Conservation (phyloP, 2,113 vertebrate genomes). For the Caranx ignobilis region DNA sequence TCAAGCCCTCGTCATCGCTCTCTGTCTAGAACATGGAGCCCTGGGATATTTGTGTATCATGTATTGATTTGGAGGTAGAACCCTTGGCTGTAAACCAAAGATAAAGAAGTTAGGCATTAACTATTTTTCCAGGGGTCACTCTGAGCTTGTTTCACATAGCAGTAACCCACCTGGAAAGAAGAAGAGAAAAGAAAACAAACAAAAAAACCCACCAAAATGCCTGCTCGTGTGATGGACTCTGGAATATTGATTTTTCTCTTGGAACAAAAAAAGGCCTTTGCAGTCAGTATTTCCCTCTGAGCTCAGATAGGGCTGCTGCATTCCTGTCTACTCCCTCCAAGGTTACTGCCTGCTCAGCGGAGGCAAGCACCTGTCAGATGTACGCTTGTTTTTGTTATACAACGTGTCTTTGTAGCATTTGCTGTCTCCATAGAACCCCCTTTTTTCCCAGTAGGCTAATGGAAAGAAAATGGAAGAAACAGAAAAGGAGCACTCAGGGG, state of each 20-base stretch:
- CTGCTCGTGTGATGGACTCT: slow-evolving; percentile 78
- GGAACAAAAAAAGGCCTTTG: slow-evolving; percentile 69
- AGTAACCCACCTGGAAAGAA: slow-evolving; percentile 56
- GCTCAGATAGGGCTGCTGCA: slow-evolving; percentile 75
- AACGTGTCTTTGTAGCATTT: slow-evolving; percentile 68
- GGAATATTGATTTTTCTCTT: slow-evolving; percentile 83
- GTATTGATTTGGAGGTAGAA: slow-evolving; percentile 87
- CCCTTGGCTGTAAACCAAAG: slow-evolving; percentile 82
- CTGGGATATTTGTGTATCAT: slow-evolving; percentile 82
- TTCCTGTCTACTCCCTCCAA: slow-evolving; percentile 84
- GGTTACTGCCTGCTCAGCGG: slow-evolving; percentile 74
- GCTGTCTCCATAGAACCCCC: slow-evolving; percentile 33
- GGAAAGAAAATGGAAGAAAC: slow-evolving; percentile 39
- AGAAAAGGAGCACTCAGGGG: slow-evolving; percentile 19
- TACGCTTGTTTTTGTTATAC: slow-evolving; percentile 69
- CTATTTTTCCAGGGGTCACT: slow-evolving; percentile 78
- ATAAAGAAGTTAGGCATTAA: slow-evolving; percentile 86
- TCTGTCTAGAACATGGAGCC: slow-evolving; percentile 74
- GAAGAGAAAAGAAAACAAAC: slow-evolving; percentile 36
- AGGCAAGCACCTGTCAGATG: slow-evolving; percentile 81
- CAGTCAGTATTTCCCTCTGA: slow-evolving; percentile 72
- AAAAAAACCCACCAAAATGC: slow-evolving; percentile 56
- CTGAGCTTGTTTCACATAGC: slow-evolving; percentile 80
- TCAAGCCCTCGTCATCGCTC: slow-evolving; percentile 67
- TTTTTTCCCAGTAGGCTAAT: slow-evolving; percentile 12